These are phyloP conservation scores for Nothocercus nigrocapillus DNA, from an alignment of 2,113 vertebrate species.

Conservation along the genomic window DNA sequence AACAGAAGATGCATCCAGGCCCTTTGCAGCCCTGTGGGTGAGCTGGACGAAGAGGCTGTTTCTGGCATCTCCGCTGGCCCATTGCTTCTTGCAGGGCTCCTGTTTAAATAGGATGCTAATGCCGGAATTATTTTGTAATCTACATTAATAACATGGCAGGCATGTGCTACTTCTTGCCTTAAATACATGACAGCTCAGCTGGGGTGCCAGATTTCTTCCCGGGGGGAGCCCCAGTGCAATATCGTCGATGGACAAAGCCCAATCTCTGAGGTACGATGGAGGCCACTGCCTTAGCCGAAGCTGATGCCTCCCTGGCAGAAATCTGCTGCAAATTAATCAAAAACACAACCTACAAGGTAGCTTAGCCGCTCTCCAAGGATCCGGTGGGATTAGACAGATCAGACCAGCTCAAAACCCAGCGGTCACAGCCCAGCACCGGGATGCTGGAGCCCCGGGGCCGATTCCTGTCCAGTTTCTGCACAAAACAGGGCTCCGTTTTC, in stretches of 20 bases:
- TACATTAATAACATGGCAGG: not conserved
- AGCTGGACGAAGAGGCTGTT: not conserved
- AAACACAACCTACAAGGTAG: not conserved
- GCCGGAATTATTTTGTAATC: not conserved
- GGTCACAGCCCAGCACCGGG: not conserved
- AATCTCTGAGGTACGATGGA: not conserved
- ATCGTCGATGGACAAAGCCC: slow-evolving; percentile 36
- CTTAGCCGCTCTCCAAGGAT: not conserved
- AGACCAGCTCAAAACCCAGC: not conserved
- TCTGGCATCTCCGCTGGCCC: not conserved
- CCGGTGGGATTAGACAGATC: not conserved
- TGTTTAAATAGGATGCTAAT: fast-evolving
- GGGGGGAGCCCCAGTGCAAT: not conserved
- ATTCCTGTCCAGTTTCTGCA: not conserved
- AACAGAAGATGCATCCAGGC: not conserved
- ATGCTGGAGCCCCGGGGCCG: not conserved
- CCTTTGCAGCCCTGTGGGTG: not conserved
- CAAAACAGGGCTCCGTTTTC: not conserved
- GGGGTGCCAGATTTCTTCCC: slow-evolving; percentile 43
- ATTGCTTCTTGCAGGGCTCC: not conserved
- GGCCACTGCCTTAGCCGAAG: not conserved
- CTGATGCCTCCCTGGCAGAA: not conserved
- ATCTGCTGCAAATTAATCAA: not conserved
- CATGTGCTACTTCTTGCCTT: not conserved
- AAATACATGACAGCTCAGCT: not conserved